Percentiles rank a stretch among this genome's conserved stretches.
Conservation (phyloP, 2,797 vertebrate species). For the Pantherophis vulpinus region DNA sequence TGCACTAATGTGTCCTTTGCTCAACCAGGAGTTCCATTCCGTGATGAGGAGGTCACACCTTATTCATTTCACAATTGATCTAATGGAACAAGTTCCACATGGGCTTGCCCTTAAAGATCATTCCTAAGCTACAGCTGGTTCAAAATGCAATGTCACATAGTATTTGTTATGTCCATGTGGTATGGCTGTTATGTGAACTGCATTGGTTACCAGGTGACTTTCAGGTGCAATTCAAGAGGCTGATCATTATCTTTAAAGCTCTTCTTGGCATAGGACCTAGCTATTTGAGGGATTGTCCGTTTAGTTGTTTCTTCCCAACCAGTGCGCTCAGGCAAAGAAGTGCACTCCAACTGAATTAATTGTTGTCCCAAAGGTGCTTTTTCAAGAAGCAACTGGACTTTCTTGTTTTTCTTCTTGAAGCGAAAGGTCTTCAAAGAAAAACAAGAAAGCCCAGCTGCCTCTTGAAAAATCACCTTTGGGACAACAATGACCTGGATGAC, state of each 20-base stretch:
- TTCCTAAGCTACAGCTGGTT: neutral
- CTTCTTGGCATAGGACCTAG: neutral
- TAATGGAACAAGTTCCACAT: neutral
- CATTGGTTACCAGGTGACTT: neutral
- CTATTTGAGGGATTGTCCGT: neutral
- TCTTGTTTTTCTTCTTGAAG: no score
- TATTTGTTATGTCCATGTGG: neutral
- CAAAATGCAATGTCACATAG: neutral
- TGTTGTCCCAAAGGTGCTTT: neutral
- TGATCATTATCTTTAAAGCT: neutral
- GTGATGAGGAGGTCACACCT: neutral
- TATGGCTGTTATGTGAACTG: neutral
- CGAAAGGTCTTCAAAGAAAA: no score
- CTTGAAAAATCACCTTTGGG: no score
- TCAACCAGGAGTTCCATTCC: neutral
- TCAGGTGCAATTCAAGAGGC: neutral
- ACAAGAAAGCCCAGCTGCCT: no score
- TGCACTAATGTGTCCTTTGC: neutral
- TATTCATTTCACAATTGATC: neutral
- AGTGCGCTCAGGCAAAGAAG: neutral
- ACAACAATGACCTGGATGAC: no score
- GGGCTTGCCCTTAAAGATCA: neutral
- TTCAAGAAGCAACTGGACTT: no score
- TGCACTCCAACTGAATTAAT: neutral
- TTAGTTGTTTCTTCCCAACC: neutral